These are phyloP conservation scores for Bombyx huttoni DNA, from an alignment of 2,888 invertebrate genomes.

Conservation along the genomic window DNA sequence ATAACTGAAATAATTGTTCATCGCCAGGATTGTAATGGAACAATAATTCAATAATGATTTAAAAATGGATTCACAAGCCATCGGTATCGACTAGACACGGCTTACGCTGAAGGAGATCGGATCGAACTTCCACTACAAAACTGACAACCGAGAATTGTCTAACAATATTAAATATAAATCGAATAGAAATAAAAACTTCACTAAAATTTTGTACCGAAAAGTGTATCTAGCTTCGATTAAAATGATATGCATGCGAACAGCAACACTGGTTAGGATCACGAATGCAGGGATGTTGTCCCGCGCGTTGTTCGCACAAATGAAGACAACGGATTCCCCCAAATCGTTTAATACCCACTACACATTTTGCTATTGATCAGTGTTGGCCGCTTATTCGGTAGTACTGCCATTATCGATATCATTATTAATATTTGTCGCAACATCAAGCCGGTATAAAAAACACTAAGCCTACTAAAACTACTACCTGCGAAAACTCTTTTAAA, in stretches of 20 bases:
- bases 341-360: conserved; percentile 54
- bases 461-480: conserved; percentile 72
- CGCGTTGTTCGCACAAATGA: conserved; percentile 29
- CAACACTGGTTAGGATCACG: conserved; percentile 64
- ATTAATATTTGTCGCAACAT: conserved; percentile 71
- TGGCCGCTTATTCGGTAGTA: conserved; percentile 53
- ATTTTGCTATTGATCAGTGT: conserved; percentile 58
- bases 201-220: conserved; percentile 64
- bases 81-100: conserved; percentile 47
- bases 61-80: conserved; percentile 25
- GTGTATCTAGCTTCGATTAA: conserved; percentile 61
- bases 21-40: conserved; percentile 39
- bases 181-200: conserved; percentile 60
- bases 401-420: conserved; percentile 49
- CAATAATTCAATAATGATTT: conserved; percentile 13
- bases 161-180: conserved; percentile 57
- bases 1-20: conserved; percentile 62
- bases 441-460: conserved; percentile 74
- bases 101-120: conserved; percentile 17
- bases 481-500: conserved; percentile 71
- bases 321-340: conserved; percentile 30
- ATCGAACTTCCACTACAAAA: conserved; percentile 36
- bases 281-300: conserved; percentile 42
- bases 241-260: conserved; percentile 69
- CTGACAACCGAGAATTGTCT: conserved; percentile 55